Evolutionary conservation across 2,113 vertebrate genomes (phyloP).

Genomic region (Bagarius yarrelli): DNA sequence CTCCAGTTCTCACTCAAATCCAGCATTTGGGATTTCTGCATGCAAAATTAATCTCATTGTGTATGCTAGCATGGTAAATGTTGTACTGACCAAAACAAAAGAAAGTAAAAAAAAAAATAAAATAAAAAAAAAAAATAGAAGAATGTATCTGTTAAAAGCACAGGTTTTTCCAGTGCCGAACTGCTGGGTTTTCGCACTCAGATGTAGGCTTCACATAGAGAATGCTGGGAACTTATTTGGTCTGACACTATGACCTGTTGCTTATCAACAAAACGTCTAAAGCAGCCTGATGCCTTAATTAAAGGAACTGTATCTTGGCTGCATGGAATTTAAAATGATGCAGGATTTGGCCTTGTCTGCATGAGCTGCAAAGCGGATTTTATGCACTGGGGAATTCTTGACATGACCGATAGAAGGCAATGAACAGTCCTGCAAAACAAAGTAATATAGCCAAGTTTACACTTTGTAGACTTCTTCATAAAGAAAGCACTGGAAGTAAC

Average conservation of each 20-base stretch:
- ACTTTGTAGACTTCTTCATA: slow-evolving; percentile 5
- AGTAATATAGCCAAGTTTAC: slow-evolving; percentile 26
- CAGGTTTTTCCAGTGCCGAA: not conserved
- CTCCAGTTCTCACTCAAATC: slow-evolving; percentile 52
- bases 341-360: not conserved
- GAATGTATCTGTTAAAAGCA: slow-evolving; percentile 10
- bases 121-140: not conserved
- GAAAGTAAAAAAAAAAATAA: not conserved
- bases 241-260: not conserved
- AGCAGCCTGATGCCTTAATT: not conserved
- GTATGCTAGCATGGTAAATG: slow-evolving; percentile 15
- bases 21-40: slow-evolving; percentile 64
- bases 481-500: slow-evolving; percentile 7
- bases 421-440: not conserved
- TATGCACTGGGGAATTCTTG: not conserved
- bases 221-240: slow-evolving; percentile 5
- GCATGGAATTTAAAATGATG: not conserved
- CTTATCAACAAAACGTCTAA: not conserved
- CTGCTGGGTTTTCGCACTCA: not conserved
- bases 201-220: not conserved
- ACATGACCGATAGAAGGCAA: slow-evolving; percentile 8
- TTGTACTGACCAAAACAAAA: slow-evolving; percentile 28
- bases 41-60: slow-evolving; percentile 40
- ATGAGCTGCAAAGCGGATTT: not conserved
- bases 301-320: not conserved